A percentile compares a stretch with the other conserved stretches of the same genome.
phyloP scores from a whole-genome alignment of 2,113 vertebrate genomes.

The Pteruthius melanotis region DNA sequence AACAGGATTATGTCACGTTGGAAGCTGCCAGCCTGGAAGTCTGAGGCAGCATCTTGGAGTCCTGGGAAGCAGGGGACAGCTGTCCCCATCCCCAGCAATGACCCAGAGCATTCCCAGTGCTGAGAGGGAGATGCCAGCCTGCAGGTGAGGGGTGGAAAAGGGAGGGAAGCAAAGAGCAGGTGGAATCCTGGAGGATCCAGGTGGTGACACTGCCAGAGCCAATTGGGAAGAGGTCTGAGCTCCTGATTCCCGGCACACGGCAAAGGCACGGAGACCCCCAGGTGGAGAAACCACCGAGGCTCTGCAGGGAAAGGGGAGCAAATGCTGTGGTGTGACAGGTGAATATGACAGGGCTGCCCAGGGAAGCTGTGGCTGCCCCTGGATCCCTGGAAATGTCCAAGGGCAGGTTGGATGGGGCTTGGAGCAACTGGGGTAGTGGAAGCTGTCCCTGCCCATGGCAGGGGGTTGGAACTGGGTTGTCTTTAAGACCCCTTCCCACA shows the following conservation, averaged over 20 bases:
- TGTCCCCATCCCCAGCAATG: rapidly evolving
- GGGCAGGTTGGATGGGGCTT: rapidly evolving
- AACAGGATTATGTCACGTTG: neutral
- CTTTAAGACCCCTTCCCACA: neutral
- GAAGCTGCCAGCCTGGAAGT: neutral
- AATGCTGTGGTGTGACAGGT: neutral
- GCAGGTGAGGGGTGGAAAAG: neutral
- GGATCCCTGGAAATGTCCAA: neutral
- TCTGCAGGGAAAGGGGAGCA: neutral
- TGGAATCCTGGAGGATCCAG: neutral
- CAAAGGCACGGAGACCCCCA: neutral
- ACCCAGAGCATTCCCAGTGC: neutral
- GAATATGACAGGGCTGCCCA: neutral
- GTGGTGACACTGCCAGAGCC: neutral
- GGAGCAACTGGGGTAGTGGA: rapidly evolving
- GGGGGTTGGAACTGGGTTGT: rapidly evolving
- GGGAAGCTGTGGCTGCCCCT: neutral
- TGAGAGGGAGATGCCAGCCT: neutral
- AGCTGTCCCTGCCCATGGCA: neutral
- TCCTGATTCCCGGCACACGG: neutral
- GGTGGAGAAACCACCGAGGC: rapidly evolving
- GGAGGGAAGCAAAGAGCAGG: neutral
- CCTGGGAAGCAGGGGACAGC: neutral
- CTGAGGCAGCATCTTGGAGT: neutral
- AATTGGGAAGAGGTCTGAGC: rapidly evolving